These are phyloP conservation scores for Hydraecia micacea DNA, from an alignment of 2,888 invertebrate genomes.

Conservation along the genomic window DNA sequence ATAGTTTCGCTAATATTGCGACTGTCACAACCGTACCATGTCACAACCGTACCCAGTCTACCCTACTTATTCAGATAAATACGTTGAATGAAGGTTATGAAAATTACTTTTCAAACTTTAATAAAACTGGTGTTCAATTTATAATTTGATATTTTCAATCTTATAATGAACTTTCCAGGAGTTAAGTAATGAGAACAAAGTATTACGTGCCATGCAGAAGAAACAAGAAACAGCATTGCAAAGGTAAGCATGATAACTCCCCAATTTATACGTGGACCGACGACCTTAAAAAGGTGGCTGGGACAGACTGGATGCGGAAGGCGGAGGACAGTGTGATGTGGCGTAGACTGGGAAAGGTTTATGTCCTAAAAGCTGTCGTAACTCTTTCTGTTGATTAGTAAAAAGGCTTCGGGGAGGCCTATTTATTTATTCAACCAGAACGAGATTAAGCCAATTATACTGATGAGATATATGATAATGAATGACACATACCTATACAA, in stretches of 20 bases:
- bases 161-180: slow-evolving; percentile 74
- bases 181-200: slow-evolving; percentile 92
- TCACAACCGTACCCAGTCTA: no score
- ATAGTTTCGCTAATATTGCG: no score
- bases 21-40: no score
- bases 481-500: no score
- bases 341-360: no score
- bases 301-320: neutral
- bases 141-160: neutral
- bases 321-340: no score
- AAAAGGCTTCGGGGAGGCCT: no score
- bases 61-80: neutral
- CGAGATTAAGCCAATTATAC: no score
- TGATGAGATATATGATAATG: neutral
- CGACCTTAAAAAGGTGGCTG: neutral
- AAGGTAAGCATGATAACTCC: slow-evolving; percentile 85
- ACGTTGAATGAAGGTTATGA: neutral
- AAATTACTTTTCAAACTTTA: neutral
- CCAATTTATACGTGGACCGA: neutral
- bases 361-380: neutral
- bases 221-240: slow-evolving; percentile 94
- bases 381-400: neutral
- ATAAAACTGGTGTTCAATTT: neutral
- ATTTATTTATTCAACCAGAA: neutral
- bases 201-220: slow-evolving; percentile 94